A percentile compares a stretch with the other conserved stretches of the same genome.
phyloP scores from a whole-genome alignment of 2,888 invertebrate genomes.

The Conops quadrifasciatus region DNA sequence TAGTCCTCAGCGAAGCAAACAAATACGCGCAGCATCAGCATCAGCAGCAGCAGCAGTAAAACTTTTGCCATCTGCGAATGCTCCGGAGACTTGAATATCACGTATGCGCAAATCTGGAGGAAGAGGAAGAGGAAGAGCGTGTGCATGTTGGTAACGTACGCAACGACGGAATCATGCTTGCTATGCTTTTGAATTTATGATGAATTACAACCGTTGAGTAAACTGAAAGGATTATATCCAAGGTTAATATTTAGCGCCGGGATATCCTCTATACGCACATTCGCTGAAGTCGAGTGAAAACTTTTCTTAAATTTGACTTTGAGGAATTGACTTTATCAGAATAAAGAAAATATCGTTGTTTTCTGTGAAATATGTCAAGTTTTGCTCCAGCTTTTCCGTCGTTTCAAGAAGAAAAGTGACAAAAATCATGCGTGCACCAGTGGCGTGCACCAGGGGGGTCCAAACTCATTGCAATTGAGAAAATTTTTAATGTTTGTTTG shows the following conservation, averaged over 20 bases:
- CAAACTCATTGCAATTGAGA: no score
- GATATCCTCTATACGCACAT: neutral
- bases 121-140: neutral
- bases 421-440: no score
- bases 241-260: neutral
- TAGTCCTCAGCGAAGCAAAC: neutral
- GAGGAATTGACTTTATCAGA: no score
- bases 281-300: neutral
- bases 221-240: neutral
- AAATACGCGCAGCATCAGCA: neutral
- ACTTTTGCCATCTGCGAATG: neutral
- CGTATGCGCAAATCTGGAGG: neutral
- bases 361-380: no score
- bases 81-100: slow-evolving; percentile 1
- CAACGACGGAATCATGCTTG: neutral
- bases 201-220: neutral
- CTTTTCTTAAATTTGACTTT: no score
- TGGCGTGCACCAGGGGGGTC: no score
- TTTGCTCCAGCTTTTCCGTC: no score
- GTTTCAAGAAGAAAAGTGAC: no score
- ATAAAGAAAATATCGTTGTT: no score
- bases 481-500: no score
- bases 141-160: neutral
- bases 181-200: neutral
- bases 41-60: neutral